Evolutionary conservation across 2,797 vertebrate genomes (phyloP), one percentile per base, ranked within the genome.

Genomic region (Ceryle rudis): DNA sequence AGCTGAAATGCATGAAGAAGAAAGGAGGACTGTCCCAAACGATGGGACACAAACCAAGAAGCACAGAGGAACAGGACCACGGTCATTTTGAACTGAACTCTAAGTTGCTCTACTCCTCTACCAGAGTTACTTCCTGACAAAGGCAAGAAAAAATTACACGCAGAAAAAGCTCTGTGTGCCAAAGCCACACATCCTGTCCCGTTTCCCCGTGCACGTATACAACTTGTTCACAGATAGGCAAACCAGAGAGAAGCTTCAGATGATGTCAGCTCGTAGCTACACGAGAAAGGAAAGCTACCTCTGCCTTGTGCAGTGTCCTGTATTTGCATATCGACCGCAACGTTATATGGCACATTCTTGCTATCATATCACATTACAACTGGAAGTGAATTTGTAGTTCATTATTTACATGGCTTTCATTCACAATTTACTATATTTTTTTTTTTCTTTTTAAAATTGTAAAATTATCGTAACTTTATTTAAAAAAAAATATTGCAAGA

Each of bases 191-290:
- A 67, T 46, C 39, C 64, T 61, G 47, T 66, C n/a, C 28, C 33
- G 41, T 31, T 70, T 25, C 44, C 11, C 13, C 19, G 37, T 10
- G 41, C 25, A 54, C 0, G 1, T 6, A 58, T 1, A 6, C 26
- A 80, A 21, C n/a, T 58, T 66, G n/a, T 15, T 52, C 60, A 70
- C 19, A 64, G 35, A 91, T 0, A 39, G 26, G 26, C 20, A 81
- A 49, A 74, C 69, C 5, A 26, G 31, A 92, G 21, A 0, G 15
- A 67, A 81, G n/a, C 42, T 91, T 77, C 54, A 75, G 46, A 41
- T 62, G 11, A 44, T 42, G 15, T 47, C 52, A 91, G 33, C 62
- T 13, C 26, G 65, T 4, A 79, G 41, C 5, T 49, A 7, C 4
- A 41, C 20, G 55, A 39, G 31, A 49, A 67, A 72, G 9, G 16